Evolutionary conservation across 2,797 vertebrate genomes (phyloP).

Genomic region (Fratercula arctica): DNA sequence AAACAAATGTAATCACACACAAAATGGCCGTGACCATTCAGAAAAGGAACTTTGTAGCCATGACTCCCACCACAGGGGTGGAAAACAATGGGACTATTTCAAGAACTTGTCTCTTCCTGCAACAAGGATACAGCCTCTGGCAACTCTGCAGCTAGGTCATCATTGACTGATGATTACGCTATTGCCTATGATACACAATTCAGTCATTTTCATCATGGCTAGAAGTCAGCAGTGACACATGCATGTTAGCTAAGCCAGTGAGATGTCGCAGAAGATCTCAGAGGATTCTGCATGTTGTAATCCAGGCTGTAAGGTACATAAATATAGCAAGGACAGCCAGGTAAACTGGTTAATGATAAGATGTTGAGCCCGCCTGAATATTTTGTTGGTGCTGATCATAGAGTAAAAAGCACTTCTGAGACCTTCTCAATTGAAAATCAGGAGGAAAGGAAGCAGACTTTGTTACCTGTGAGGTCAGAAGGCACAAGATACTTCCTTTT

Average conservation of each 20-base stretch:
- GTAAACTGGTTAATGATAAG: neutral
- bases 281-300: neutral
- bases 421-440: neutral
- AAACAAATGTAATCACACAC: neutral
- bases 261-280: neutral
- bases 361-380: neutral
- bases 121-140: neutral
- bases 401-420: neutral
- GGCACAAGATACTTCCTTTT: slow-evolving; percentile 85
- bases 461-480: slow-evolving; percentile 83
- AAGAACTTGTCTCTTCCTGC: neutral
- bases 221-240: neutral
- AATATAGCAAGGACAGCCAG: neutral
- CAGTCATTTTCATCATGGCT: neutral
- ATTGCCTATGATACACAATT: neutral
- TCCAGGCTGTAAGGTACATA: neutral
- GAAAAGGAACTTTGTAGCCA: neutral
- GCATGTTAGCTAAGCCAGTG: neutral
- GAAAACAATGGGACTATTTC: neutral
- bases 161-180: neutral
- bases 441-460: neutral
- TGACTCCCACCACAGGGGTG: neutral
- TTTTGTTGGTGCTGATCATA: neutral
- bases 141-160: neutral
- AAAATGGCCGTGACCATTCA: neutral